Base-by-base conservation (phyloP, 2,113 vertebrate genomes). In the Tachysurus vachellii region DNA sequence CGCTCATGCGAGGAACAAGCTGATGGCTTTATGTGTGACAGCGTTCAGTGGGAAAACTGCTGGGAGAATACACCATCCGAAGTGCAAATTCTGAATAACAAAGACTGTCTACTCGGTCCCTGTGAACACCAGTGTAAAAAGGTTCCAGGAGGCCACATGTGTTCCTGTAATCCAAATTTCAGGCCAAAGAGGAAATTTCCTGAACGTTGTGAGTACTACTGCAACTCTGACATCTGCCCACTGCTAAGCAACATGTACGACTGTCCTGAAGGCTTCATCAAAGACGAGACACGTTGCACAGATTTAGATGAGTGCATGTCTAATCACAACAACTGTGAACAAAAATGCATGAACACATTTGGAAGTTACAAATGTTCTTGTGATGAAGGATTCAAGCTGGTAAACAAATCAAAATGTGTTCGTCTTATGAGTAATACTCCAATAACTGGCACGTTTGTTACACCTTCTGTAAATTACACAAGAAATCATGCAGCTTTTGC, bases 1-100 rank as follows among this genome's bases (percentile, higher is more conserved):
- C 91, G 90, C 73, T 59, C 70, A 0, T 96, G 95, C 86, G 77
- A 84, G 0, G 88, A 93, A 16, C 86, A 76, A 79, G n/a, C 75
- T 0, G 89, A 93, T 5, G 95, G 95, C 1, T 96, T 92, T 88
- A 84, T 95, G 85, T 95, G 95, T 88, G 91, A 82, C 59, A 89
- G 86, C 0, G 70, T 83, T 56, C 68, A 73, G 31, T 62, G 75
- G 80, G 82, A 93, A 17, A 88, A 88, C 12, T 94, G 93, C 75
- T 80, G 14, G 31, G 9, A 85, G 36, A 56, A 84, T 1, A 17
- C 0, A 11, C 1, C 44, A 9, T n/a, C 57, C 2, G 79, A 73
- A 73, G 84, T 61, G 12, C 71, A 76, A 17, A 28, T 88, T 44
- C 47, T 88, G 64, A 64, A 76, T n/a, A 10, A 36, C 0, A 0